phyloP scores from a whole-genome alignment of 1,140 invertebrate genomes.

The Xylocopa sonorina region DNA sequence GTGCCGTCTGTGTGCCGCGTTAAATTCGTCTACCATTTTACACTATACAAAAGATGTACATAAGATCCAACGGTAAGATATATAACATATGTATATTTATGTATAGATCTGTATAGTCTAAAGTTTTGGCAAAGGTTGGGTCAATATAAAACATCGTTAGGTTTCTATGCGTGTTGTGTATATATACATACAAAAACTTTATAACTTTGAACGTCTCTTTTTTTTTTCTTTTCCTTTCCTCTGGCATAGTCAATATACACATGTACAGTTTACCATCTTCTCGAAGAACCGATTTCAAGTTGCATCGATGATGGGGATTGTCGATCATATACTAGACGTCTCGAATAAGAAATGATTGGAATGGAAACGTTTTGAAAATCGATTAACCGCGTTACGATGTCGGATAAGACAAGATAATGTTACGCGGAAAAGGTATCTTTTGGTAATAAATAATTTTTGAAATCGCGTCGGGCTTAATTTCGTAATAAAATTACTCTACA shows the following conservation, averaged over 20 bases:
- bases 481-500: background rate
- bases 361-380: background rate
- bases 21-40: slow-evolving; percentile 64
- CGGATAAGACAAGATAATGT: slow-evolving; percentile 7
- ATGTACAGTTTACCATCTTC: slow-evolving; percentile 66
- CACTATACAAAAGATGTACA: slow-evolving; percentile 74
- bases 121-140: slow-evolving; percentile 72
- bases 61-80: slow-evolving; percentile 69
- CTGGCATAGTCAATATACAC: slow-evolving; percentile 63
- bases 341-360: background rate
- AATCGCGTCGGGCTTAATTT: background rate
- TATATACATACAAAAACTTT: slow-evolving; percentile 66
- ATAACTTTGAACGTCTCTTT: slow-evolving; percentile 65
- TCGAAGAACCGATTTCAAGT: slow-evolving; percentile 64
- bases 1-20: background rate
- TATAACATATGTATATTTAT: slow-evolving; percentile 66
- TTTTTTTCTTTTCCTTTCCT: background rate
- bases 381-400: background rate
- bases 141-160: slow-evolving; percentile 70
- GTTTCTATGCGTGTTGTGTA: slow-evolving; percentile 56
- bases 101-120: slow-evolving; percentile 64
- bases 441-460: background rate
- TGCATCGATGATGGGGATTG: slow-evolving; percentile 69
- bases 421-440: background rate
- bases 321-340: slow-evolving; percentile 67